Evolutionary conservation across 1,140 invertebrate species (phyloP).

Genomic region (Doryteuthis pealeii): DNA sequence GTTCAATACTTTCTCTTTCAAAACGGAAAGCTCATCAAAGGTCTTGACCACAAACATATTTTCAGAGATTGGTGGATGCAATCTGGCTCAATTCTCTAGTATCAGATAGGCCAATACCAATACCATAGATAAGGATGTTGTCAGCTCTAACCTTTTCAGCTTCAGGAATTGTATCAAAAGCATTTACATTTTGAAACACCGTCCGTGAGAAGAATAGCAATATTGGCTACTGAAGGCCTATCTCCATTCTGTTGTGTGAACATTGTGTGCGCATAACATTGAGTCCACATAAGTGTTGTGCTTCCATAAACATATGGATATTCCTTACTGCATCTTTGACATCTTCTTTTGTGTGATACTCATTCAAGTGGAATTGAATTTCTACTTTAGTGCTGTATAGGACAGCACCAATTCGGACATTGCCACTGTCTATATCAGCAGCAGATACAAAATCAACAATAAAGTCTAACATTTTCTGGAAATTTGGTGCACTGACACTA

Average conservation of each 20-base stretch:
- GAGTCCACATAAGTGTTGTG: constrained; percentile 23
- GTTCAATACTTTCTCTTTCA: constrained; percentile 27
- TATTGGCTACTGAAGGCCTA: constrained; percentile 35
- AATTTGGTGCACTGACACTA: constrained; percentile 33
- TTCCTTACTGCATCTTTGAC: constrained; percentile 20
- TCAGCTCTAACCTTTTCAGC: constrained; percentile 6
- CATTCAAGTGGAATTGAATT: constrained; percentile 30
- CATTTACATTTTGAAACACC: constrained; percentile 15
- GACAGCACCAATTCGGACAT: constrained; percentile 25
- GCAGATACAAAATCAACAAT: constrained; percentile 21
- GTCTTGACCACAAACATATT: constrained; percentile 36
- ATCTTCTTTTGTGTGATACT: constrained; percentile 15
- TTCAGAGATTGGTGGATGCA: constrained; percentile 22
- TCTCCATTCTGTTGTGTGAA: constrained; percentile 30
- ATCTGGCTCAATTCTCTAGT: constrained; percentile 25
- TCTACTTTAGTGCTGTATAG: constrained; percentile 24
- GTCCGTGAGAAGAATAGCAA: constrained; percentile 37
- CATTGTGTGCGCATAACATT: constrained; percentile 18
- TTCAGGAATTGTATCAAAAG: constrained; percentile 16
- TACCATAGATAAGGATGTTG: constrained; percentile 32
- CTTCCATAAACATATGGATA: constrained; percentile 27
- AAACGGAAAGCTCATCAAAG: constrained; percentile 39
- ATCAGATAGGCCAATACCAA: constrained; percentile 36
- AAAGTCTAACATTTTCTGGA: constrained; percentile 33
- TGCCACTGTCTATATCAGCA: constrained; percentile 25